These are phyloP conservation scores for Cyphomyrus plagiostoma DNA, from an alignment of 2,113 vertebrate species.

Conservation along the genomic window DNA sequence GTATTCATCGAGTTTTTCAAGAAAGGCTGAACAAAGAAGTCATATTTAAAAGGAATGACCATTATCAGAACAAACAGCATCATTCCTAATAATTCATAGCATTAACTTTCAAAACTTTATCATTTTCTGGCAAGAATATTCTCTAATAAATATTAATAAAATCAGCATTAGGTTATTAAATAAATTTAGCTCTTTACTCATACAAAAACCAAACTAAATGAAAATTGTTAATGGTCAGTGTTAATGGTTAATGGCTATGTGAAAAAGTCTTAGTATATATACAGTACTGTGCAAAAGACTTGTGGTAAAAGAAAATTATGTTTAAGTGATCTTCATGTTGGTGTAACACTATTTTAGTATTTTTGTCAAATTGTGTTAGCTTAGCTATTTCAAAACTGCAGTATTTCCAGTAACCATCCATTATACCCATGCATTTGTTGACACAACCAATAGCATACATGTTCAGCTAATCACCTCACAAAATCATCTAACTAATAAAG, in stretches of 20 bases:
- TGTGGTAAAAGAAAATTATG: neutral
- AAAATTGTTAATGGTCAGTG: slow-evolving; percentile 30
- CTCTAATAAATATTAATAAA: neutral
- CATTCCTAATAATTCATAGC: slow-evolving; percentile 25
- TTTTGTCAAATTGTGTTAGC: neutral
- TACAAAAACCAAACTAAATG: slow-evolving; percentile 30
- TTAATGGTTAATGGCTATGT: slow-evolving; percentile 27
- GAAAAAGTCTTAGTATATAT: neutral
- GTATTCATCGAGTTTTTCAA: neutral
- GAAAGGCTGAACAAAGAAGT: neutral
- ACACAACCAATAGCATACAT: neutral
- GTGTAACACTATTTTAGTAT: neutral
- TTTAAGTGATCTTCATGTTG: neutral
- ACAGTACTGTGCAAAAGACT: neutral
- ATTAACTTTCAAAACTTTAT: neutral
- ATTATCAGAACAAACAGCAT: neutral
- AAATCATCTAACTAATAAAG: neutral
- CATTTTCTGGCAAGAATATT: neutral
- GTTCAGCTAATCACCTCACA: slow-evolving; percentile 6
- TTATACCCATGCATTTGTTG: neutral
- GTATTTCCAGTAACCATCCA: slow-evolving; percentile 40
- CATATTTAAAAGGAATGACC: neutral
- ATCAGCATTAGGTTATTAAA: neutral
- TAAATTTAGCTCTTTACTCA: slow-evolving; percentile 22
- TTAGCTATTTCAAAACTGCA: neutral